A percentile compares a stretch with the other conserved stretches of the same genome.
phyloP scores from a whole-genome alignment of 2,888 invertebrate genomes.

The Galerucella pusilla region DNA sequence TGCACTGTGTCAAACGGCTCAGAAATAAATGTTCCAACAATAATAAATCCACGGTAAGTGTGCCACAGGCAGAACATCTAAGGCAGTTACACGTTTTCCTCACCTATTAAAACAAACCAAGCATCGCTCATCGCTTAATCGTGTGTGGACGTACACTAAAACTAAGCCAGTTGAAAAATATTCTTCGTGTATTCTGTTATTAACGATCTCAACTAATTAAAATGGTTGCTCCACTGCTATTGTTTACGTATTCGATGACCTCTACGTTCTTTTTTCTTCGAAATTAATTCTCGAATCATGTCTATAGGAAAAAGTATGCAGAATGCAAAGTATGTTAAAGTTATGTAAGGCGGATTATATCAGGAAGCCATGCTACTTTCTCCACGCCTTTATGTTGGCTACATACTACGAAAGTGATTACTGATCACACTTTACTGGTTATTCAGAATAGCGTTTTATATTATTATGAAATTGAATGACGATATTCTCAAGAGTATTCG shows the following conservation, averaged over 20 bases:
- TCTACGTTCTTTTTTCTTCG: slow-evolving; percentile 11
- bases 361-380: slow-evolving; percentile 54
- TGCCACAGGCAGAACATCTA: too few species aligned
- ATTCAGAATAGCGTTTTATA: not conserved
- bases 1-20: too few species aligned
- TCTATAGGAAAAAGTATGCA: slow-evolving; percentile 20
- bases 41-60: too few species aligned
- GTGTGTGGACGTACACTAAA: too few species aligned
- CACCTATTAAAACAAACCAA: too few species aligned
- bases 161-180: too few species aligned
- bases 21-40: too few species aligned
- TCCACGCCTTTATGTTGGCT: slow-evolving; percentile 49
- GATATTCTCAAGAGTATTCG: not conserved
- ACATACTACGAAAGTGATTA: slow-evolving; percentile 48
- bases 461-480: not conserved
- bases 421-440: slow-evolving; percentile 17
- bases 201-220: not conserved
- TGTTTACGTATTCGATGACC: slow-evolving; percentile 5
- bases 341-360: slow-evolving; percentile 50
- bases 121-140: too few species aligned
- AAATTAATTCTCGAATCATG: slow-evolving; percentile 29
- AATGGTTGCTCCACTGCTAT: not conserved
- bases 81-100: too few species aligned
- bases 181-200: not conserved
- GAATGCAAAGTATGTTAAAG: slow-evolving; percentile 48